Evolutionary conservation across 92 coral and sea anemone species (phyloP).

Genomic region (Nematostella vectensis): DNA sequence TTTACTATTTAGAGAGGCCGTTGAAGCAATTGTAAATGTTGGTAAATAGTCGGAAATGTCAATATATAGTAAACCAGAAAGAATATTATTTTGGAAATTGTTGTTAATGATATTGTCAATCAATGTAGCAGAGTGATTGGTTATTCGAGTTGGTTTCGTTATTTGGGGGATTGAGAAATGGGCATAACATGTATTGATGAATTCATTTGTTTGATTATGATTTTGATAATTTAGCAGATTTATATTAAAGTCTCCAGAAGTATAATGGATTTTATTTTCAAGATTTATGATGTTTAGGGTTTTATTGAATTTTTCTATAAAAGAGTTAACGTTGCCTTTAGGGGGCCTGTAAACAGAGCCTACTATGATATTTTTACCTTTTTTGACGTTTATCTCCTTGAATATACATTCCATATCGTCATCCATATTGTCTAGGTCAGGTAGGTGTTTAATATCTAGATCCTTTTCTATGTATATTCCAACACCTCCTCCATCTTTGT

Average conservation of each 20-base stretch:
- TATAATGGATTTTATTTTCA: not conserved
- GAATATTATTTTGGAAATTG: not conserved
- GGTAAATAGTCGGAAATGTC: constrained; percentile 6
- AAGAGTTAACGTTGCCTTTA: not conserved
- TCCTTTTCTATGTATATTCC: not conserved
- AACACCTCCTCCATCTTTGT: not conserved
- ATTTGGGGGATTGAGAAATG: not conserved
- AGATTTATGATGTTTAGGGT: not conserved
- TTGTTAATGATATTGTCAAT: constrained; percentile 1
- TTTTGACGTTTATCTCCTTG: not conserved
- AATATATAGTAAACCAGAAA: not conserved
- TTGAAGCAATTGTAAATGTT: not conserved
- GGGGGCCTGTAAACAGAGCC: constrained; percentile 2
- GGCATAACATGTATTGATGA: not conserved
- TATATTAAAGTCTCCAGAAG: not conserved
- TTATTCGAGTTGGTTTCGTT: constrained; percentile 7
- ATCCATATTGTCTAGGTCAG: not conserved
- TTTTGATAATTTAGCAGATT: not conserved
- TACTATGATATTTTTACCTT: not conserved
- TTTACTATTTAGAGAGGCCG: not conserved
- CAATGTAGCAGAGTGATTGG: constrained; percentile 4
- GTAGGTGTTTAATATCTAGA: not conserved
- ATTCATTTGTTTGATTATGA: not conserved
- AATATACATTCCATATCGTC: not conserved
- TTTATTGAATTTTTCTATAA: not conserved